These are phyloP conservation scores for Drymonia ruficornis DNA, from an alignment of 2,888 invertebrate species.

Conservation along the genomic window DNA sequence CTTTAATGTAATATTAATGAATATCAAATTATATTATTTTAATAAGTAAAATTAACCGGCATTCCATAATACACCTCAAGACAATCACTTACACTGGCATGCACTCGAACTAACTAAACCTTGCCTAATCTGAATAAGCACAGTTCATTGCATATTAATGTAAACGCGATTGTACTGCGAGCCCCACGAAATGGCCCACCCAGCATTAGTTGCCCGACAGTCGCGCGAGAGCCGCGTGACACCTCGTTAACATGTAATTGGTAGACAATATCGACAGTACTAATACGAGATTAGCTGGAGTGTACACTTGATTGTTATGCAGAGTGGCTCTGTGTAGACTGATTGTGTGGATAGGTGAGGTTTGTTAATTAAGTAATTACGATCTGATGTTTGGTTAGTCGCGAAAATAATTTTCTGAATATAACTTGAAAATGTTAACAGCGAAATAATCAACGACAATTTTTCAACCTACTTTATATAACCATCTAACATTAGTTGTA, in stretches of 20 bases:
- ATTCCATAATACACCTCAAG: background rate
- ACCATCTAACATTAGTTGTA: too few relatives aligned
- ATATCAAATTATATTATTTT: background rate
- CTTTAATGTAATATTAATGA: background rate
- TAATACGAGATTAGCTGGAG: conserved; percentile 34
- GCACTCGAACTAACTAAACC: conserved; percentile 20
- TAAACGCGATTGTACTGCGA: background rate
- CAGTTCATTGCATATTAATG: conserved; percentile 24
- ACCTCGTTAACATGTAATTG: conserved; percentile 40
- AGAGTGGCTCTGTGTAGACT: conserved; percentile 14
- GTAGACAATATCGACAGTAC: conserved; percentile 37
- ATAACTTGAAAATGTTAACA: too few relatives aligned
- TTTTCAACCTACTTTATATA: too few relatives aligned
- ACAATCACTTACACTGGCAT: background rate
- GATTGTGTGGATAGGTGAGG: conserved; percentile 11
- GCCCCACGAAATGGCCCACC: background rate
- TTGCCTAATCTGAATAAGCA: conserved; percentile 13
- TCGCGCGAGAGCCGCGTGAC: conserved; percentile 22
- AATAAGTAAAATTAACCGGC: background rate
- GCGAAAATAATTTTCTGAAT: background rate
- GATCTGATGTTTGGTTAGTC: background rate
- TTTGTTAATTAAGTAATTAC: background rate
- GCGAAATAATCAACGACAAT: too few relatives aligned
- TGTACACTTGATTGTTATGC: conserved; percentile 27
- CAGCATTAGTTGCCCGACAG: conserved; percentile 22